A percentile compares a stretch with the other conserved stretches of the same genome.
phyloP scores from a whole-genome alignment of 2,113 vertebrate species.

The Perognathus longimembris region DNA sequence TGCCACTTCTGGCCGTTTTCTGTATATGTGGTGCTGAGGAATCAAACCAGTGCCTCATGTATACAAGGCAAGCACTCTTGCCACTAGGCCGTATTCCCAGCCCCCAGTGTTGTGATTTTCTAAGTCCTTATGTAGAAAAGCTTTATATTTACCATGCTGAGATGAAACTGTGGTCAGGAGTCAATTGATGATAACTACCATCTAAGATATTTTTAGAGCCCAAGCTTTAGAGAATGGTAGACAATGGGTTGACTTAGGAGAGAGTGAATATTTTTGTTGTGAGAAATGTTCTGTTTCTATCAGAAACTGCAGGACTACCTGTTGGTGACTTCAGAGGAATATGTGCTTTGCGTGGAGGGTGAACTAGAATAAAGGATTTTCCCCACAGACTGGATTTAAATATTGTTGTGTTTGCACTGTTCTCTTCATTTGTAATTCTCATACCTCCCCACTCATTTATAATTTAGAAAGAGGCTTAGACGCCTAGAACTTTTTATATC shows the following conservation, averaged over 20 bases:
- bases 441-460: neutral
- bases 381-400: neutral
- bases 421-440: constrained; percentile 31
- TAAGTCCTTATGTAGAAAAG: neutral
- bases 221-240: neutral
- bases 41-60: no score
- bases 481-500: constrained; percentile 45
- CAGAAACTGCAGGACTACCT: neutral
- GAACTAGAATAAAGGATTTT: neutral
- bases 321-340: neutral
- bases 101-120: constrained; percentile 6
- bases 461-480: constrained; percentile 44
- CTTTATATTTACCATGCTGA: neutral
- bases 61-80: no score
- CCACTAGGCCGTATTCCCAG: no score
- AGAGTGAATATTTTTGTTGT: neutral
- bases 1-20: no score
- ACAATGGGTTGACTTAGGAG: neutral
- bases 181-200: neutral
- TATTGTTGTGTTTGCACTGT: neutral
- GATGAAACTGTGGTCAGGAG: neutral
- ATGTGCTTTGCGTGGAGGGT: neutral
- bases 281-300: neutral
- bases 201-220: constrained; percentile 1
- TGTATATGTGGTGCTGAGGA: no score